Conservation (phyloP, 2,888 invertebrate species). For the Caenorhabditis sp. region DNA sequence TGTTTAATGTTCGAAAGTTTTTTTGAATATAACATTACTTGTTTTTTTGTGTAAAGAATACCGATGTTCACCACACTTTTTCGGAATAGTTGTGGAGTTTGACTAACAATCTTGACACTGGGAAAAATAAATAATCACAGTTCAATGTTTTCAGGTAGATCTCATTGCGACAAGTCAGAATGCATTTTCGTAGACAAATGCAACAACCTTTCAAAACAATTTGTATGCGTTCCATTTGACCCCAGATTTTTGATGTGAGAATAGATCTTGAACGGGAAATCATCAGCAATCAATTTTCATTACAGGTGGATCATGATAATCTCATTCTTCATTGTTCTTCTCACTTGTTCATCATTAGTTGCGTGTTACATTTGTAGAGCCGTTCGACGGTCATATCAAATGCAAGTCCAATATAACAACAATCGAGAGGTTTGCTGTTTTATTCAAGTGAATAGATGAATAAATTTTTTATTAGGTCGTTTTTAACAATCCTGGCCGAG, state of each 20-base stretch:
- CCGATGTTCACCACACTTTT: no score
- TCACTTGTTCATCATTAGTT: constrained; percentile 58
- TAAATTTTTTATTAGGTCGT: constrained; percentile 31
- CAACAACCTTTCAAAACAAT: constrained; percentile 52
- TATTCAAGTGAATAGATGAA: background rate
- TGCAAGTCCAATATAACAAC: constrained; percentile 41
- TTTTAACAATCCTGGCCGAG: constrained; percentile 49
- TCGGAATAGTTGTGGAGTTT: no score
- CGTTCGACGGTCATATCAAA: constrained; percentile 53
- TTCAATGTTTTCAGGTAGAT: constrained; percentile 47
- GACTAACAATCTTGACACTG: no score
- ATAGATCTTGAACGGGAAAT: background rate
- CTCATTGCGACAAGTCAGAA: constrained; percentile 61
- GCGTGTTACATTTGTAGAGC: constrained; percentile 62
- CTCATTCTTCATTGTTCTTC: constrained; percentile 55
- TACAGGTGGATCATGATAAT: constrained; percentile 60
- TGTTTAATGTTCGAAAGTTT: no score
- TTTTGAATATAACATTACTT: no score
- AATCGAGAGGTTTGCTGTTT: constrained; percentile 27
- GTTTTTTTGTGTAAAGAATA: no score
- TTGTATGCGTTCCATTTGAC: constrained; percentile 59
- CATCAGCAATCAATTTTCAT: constrained; percentile 1
- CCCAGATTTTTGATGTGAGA: constrained; percentile 47
- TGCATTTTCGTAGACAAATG: constrained; percentile 63
- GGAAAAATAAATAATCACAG: no score